A percentile compares a stretch with the other conserved stretches of the same genome.
These are phyloP conservation scores for Papilio dardanus DNA, from an alignment of 1,140 invertebrate genomes.

Conservation along the genomic window DNA sequence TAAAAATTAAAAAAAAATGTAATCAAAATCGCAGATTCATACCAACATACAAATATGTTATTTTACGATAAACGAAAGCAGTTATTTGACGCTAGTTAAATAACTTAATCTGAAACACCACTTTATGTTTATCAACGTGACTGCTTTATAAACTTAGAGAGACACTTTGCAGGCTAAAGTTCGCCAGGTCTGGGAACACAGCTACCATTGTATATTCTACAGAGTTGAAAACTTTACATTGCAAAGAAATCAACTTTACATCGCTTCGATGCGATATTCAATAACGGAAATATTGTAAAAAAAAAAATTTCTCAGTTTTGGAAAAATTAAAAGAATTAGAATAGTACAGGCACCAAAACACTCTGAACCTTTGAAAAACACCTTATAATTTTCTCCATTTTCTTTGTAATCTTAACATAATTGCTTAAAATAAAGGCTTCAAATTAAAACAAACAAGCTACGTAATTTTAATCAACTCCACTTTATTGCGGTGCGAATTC, in stretches of 20 bases:
- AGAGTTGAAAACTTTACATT: neutral
- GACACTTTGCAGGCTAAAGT: slow-evolving; percentile 11
- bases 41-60: neutral
- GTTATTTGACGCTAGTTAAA: slow-evolving; percentile 10
- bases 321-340: too few relatives aligned
- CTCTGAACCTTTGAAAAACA: neutral
- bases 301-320: neutral
- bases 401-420: slow-evolving; percentile 5
- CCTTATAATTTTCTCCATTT: neutral
- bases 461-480: slow-evolving; percentile 22
- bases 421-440: slow-evolving; percentile 7
- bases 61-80: neutral
- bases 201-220: neutral
- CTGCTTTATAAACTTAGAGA: slow-evolving; percentile 12
- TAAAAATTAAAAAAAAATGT: too few relatives aligned
- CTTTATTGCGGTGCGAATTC: slow-evolving; percentile 23
- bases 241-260: neutral
- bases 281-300: neutral
- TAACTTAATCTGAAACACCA: slow-evolving; percentile 8
- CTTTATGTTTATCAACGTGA: slow-evolving; percentile 14
- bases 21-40: too few relatives aligned
- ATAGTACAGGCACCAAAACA: neutral
- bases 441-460: slow-evolving; percentile 16
- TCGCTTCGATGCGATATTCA: neutral
- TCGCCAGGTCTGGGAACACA: neutral